Evolutionary conservation across 2,888 invertebrate species (phyloP).

Genomic region (Trilocha varians): DNA sequence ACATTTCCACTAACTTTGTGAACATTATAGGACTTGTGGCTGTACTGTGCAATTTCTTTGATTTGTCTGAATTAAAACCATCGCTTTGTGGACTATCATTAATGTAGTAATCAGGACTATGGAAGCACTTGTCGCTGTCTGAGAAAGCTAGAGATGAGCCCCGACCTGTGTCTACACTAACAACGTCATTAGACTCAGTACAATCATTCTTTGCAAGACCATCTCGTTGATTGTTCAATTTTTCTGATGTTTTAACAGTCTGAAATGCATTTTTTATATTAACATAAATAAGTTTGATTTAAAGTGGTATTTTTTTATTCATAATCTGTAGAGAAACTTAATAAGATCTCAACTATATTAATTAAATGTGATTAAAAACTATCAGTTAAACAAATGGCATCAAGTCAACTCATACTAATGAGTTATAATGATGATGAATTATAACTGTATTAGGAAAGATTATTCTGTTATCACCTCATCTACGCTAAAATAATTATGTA

Average conservation of each 20-base stretch:
- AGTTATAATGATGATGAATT: too few relatives aligned
- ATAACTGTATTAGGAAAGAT: too few relatives aligned
- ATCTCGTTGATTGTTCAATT: not conserved
- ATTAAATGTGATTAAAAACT: too few relatives aligned
- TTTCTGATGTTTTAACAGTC: not conserved
- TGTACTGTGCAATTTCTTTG: constrained; percentile 13
- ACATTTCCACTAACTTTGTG: constrained; percentile 12
- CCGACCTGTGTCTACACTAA: constrained; percentile 52
- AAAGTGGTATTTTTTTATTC: too few relatives aligned
- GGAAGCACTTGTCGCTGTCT: constrained; percentile 43
- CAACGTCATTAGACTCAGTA: constrained; percentile 22
- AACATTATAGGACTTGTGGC: constrained; percentile 23
- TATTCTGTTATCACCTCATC: too few relatives aligned
- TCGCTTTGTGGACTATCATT: constrained; percentile 25
- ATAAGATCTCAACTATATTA: too few relatives aligned
- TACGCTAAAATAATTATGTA: too few relatives aligned
- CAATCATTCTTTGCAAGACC: not conserved
- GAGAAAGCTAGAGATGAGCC: constrained; percentile 55
- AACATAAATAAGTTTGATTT: too few relatives aligned
- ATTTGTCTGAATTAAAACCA: constrained; percentile 19
- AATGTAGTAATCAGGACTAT: constrained; percentile 44
- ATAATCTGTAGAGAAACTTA: too few relatives aligned
- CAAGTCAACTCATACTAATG: too few relatives aligned
- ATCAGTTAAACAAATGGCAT: too few relatives aligned
- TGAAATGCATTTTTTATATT: not conserved